phyloP scores from a whole-genome alignment of 2,113 vertebrate genomes.

The Dromaius novaehollandiae region DNA sequence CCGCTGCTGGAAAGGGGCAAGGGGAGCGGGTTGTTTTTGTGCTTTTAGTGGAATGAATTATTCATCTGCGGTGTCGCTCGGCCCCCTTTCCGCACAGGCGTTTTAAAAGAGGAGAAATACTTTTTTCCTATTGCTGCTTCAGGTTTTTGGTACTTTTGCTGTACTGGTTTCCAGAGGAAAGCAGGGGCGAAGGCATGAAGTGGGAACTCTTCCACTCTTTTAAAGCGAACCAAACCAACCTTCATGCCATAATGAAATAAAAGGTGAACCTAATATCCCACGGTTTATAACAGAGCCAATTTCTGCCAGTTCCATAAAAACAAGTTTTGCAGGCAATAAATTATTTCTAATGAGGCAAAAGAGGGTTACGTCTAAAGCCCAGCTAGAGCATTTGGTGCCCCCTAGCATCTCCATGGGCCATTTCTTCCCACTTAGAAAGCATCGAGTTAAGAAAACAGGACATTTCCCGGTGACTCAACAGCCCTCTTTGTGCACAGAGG shows the following conservation, averaged over 20 bases:
- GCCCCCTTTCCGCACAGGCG: not conserved
- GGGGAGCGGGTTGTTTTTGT: not conserved
- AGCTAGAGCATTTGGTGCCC: not conserved
- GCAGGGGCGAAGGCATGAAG: not conserved
- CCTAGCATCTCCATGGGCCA: not conserved
- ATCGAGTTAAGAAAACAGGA: not conserved
- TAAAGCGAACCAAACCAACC: not conserved
- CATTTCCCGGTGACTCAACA: not conserved
- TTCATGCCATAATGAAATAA: not conserved
- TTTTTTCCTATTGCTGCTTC: not conserved
- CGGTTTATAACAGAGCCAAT: rapidly evolving
- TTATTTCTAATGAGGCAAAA: not conserved
- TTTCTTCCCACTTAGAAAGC: not conserved
- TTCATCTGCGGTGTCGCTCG: rapidly evolving
- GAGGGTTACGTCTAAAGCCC: not conserved
- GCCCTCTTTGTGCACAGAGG: not conserved
- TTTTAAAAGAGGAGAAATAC: rapidly evolving
- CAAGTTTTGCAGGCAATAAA: not conserved
- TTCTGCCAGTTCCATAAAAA: rapidly evolving
- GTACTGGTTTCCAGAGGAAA: not conserved
- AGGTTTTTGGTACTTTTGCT: rapidly evolving
- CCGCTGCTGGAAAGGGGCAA: not conserved
- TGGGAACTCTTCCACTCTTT: not conserved
- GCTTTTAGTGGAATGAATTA: not conserved
- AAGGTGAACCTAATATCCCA: no score